These are phyloP conservation scores for Elanoides forficatus DNA, from an alignment of 2,113 vertebrate genomes.

Conservation along the genomic window DNA sequence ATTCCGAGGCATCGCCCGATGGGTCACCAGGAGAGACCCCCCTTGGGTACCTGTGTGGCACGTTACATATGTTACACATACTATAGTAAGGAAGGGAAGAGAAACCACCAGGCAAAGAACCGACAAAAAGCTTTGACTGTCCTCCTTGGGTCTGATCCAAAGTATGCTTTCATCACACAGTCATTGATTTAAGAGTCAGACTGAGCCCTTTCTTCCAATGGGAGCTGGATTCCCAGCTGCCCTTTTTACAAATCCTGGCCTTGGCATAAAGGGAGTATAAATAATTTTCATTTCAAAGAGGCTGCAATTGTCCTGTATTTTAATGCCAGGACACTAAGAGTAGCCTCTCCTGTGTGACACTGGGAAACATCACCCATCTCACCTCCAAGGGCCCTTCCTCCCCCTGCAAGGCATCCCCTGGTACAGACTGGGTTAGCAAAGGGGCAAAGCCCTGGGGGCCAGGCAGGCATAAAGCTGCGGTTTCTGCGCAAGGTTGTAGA, in stretches of 20 bases:
- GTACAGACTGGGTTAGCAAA: conserved; percentile 11
- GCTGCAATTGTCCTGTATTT: neutral
- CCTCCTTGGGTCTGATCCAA: conserved; percentile 42
- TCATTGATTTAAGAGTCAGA: conserved; percentile 34
- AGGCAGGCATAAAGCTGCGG: neutral
- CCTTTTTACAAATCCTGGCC: conserved; percentile 3
- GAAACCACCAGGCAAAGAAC: neutral
- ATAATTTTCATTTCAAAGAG: conserved; percentile 54
- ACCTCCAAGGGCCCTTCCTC: neutral
- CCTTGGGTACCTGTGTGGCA: neutral
- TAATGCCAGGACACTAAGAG: neutral
- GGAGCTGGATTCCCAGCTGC: conserved; percentile 36
- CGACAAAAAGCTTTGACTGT: neutral
- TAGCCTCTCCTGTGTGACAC: neutral
- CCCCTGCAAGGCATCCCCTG: neutral
- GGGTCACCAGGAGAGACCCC: neutral
- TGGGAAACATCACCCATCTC: neutral
- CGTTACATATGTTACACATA: accelerated
- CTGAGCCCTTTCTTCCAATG: conserved; percentile 15
- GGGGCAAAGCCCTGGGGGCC: conserved; percentile 31
- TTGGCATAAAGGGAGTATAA: neutral
- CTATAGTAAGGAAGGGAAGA: neutral
- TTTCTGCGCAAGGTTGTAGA: conserved; percentile 33
- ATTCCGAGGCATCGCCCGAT: neutral
- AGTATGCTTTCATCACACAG: conserved; percentile 41